Evolutionary conservation across 1,140 invertebrate species (phyloP), one percentile per base, ranked within the genome.

Genomic region (Chlorops oryzae): DNA sequence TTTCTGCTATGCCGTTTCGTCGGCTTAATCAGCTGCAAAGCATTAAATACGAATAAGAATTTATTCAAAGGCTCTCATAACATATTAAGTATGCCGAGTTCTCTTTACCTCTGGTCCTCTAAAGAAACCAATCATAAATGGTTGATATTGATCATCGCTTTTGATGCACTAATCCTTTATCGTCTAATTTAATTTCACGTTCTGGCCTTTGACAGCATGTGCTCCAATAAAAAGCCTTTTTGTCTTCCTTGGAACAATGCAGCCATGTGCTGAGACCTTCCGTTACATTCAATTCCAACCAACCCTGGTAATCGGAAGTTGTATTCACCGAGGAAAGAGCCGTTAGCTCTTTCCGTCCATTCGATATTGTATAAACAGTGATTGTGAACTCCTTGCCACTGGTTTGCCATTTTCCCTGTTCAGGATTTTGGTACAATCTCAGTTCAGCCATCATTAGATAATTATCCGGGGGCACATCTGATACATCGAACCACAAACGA

Each of bases 401-500:
- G 2, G 62, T 70, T 3, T 57, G 22, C 69, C 69, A 72, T 59
- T 69, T 72, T 15, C 67, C 65, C 20, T 69, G 58, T 27, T 57
- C 65, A 24, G 74, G 59, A 47, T 78, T 80, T 56, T 90, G 85
- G 69, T 87, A 94, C 2, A 96, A 74, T 32, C 90, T 77, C 12
- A 96, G 72, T 72, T 96, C 92, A 1, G 90, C 90, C 39, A 85
- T 84, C 23, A 93, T 82, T 17, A 95, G 80, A 6, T 80, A 81
- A 59, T 92, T 87, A 47, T 84, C 84, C 4, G 77, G 69, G 2
- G 88, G 82, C 6, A 94, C 83, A 62, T 94, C 89, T 4, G 84
- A 81, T 7, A 93, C 84, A 69, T 96, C 90, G 71, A 97, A 97
- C 88, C 88, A 96, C 13, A 95, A 81, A 34, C 87, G 80, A 60